Evolutionary conservation across 1,140 invertebrate genomes (phyloP), one percentile per base, ranked within the genome.

Genomic region (Dolichoris vasculosae): DNA sequence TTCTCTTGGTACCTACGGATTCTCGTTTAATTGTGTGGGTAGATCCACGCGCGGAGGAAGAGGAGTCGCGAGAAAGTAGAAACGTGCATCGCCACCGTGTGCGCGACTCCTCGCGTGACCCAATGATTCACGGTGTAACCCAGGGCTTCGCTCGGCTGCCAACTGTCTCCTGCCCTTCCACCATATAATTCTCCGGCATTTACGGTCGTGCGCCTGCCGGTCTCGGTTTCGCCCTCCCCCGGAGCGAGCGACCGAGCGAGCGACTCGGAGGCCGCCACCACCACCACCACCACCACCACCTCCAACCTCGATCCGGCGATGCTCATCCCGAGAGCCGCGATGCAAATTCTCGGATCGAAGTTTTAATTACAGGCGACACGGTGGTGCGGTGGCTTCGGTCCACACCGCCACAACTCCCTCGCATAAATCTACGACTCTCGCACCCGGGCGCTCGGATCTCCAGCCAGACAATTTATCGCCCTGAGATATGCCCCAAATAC

Each of bases 61-160:
- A 76, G 64, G 35, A 51, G 80, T 78, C 30, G 76, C 20, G 83
- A 51, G 81, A 51, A 51, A 55, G 71, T 51, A 85, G 67, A 85
- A 71, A 32, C 30, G 11, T 67, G 30, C n/a, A 32, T n/a, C n/a
- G n/a, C 32, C 35, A 40, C 67, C 67, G 67, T 23, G 82, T 85
- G 69, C 86, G 86, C 89, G 73, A 67, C 87, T 46, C 43, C 86
- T 90, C 88, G 90, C 90, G 90, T 90, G 90, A 90, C 89, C 87
- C 88, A 89, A 90, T 90, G 89, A 90, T 90, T 90, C 89, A 90
- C 88, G 87, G 46, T 71, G 78, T 80, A 80, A 80, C 59, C 78
- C 38, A 32, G 78, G 78, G 78, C 78, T 80, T 75, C 40, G 71
- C 55, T 43, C n/a, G 71, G 23, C 73, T 78, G 73, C 75, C 82